These are phyloP conservation scores for Mongoloraphidia duomilia DNA, from an alignment of 2,888 invertebrate genomes.

Conservation along the genomic window DNA sequence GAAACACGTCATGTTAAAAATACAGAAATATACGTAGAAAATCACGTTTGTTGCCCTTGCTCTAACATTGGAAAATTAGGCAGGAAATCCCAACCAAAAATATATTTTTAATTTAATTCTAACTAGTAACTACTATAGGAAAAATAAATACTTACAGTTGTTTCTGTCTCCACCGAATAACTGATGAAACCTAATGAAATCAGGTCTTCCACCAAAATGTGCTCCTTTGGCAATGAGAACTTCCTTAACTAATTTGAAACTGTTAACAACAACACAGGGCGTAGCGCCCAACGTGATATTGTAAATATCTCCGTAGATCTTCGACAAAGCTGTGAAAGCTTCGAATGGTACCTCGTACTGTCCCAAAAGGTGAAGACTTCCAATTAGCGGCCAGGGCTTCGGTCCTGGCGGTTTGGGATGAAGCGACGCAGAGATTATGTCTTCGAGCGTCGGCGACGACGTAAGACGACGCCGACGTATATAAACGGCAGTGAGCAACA, in stretches of 20 bases:
- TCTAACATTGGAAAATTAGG: too few species aligned
- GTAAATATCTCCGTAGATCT: constrained; percentile 58
- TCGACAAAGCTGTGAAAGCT: constrained; percentile 52
- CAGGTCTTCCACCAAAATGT: constrained; percentile 69
- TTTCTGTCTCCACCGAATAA: constrained; percentile 75
- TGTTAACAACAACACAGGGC: constrained; percentile 61
- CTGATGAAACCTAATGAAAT: constrained; percentile 65
- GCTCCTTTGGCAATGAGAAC: constrained; percentile 67
- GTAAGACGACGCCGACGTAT: too few species aligned
- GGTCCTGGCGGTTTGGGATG: constrained; percentile 46
- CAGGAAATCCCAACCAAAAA: too few species aligned
- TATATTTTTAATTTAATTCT: too few species aligned
- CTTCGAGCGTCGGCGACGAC: too few species aligned
- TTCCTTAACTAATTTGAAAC: constrained; percentile 53
- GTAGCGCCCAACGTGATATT: constrained; percentile 50
- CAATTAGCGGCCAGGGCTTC: constrained; percentile 49
- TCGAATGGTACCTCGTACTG: constrained; percentile 52
- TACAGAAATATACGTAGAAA: too few species aligned
- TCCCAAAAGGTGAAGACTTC: constrained; percentile 53
- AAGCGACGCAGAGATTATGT: too few species aligned
- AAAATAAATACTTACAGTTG: constrained; percentile 56
- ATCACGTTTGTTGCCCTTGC: too few species aligned
- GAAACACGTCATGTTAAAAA: too few species aligned
- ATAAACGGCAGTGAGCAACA: too few species aligned
- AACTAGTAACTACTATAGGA: background rate